Evolutionary conservation across 2,888 invertebrate species (phyloP).

Genomic region (Anorthoa munda): DNA sequence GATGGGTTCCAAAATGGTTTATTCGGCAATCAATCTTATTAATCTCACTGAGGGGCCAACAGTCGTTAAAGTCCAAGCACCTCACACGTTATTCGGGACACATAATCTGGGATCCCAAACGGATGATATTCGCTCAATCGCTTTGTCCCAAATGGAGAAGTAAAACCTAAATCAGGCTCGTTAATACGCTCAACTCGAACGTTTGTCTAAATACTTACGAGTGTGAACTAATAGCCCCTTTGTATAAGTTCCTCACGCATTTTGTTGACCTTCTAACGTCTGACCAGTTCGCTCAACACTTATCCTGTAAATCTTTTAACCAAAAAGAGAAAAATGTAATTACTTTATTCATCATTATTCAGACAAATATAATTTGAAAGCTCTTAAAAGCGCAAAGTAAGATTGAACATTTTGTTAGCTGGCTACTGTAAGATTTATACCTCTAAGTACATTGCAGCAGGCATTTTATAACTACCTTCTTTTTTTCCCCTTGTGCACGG

Average conservation of each 20-base stretch:
- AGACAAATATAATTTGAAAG: slow-evolving; percentile 41
- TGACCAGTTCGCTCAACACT: slow-evolving; percentile 34
- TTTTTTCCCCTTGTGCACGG: not conserved
- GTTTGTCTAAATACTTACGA: slow-evolving; percentile 62
- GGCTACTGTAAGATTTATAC: slow-evolving; percentile 22
- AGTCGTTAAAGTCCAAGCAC: slow-evolving; percentile 61
- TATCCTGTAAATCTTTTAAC: slow-evolving; percentile 44
- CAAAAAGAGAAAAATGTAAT: slow-evolving; percentile 40
- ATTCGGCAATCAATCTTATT: slow-evolving; percentile 68
- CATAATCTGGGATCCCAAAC: slow-evolving; percentile 64
- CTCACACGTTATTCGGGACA: slow-evolving; percentile 60
- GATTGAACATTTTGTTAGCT: slow-evolving; percentile 38
- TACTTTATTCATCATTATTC: slow-evolving; percentile 34
- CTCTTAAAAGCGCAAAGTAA: slow-evolving; percentile 50
- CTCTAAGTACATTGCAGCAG: slow-evolving; percentile 20
- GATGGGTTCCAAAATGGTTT: slow-evolving; percentile 57
- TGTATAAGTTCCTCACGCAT: slow-evolving; percentile 24
- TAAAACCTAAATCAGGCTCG: slow-evolving; percentile 59
- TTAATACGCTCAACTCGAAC: slow-evolving; percentile 55
- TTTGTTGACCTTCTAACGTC: slow-evolving; percentile 35
- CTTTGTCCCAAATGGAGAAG: slow-evolving; percentile 58
- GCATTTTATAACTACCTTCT: not conserved
- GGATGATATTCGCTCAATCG: slow-evolving; percentile 62
- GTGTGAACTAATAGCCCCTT: slow-evolving; percentile 28
- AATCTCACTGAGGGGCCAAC: slow-evolving; percentile 60